Evolutionary conservation across 2,113 vertebrate genomes (phyloP), one percentile per base, ranked within the genome.

Genomic region (Agapornis roseicollis): DNA sequence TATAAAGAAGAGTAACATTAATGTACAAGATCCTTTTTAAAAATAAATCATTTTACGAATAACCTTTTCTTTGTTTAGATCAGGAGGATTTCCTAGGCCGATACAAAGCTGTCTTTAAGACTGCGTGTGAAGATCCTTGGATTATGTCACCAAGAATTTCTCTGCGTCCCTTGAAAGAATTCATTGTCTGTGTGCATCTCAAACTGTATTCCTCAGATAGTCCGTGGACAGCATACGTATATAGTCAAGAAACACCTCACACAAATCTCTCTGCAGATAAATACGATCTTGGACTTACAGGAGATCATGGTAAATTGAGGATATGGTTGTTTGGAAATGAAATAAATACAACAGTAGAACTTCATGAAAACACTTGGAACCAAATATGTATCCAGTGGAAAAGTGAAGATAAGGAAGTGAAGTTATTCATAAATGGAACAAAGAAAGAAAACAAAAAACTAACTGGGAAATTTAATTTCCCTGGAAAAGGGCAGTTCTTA

Each of bases 41-140:
- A 65, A 63, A 2, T 0, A 73, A 87, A 55, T 61, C 0, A 53
- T 93, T 90, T 96, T 72, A 64, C 42, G 81, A 85, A 49, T 79
- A 28, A 35, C 58, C 7, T 89, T 94, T 94, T 76, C 42, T 83
- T 96, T 93, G 79, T 92, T 88, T 88, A 98, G 97, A 94, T 89
- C 79, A 95, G 28, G 87, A 93, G 52, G 79, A 63, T 91, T 96
- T 97, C 87, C 89, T 97, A 65, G 94, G 96, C 91, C 53, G 49
- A n/a, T 96, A 97, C 63, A 97, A 97, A 94, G 97, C 97, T 0
- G 70, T 98, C 73, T 98, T 97, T 94, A 95, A 80, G 76, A 94
- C 81, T 65, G 74, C 94, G 44, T 97, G 95, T 4, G 69, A 95
- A 88, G 93, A 96, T 82, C 91, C 93, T 44, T 97, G 97, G 96